Percentiles rank a stretch among this genome's conserved stretches.
Conservation (phyloP, 2,797 vertebrate species). For the Acrocephalus scirpaceus region DNA sequence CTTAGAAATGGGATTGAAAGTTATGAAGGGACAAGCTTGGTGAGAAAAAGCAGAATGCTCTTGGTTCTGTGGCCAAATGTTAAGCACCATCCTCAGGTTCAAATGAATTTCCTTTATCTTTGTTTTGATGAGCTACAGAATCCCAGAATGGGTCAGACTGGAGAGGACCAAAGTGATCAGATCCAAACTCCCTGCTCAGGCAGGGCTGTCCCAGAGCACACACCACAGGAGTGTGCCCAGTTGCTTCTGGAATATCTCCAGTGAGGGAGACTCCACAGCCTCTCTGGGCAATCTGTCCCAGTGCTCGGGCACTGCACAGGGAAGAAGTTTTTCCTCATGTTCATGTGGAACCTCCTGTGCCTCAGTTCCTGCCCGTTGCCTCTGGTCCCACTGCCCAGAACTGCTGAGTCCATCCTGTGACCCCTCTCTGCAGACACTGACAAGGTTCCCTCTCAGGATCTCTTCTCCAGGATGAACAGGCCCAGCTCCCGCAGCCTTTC, state of each 20-base stretch:
- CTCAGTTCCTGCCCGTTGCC: neutral
- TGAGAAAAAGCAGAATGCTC: neutral
- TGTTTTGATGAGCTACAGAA: neutral
- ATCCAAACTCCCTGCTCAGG: neutral
- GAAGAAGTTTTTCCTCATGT: neutral
- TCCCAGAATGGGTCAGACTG: neutral
- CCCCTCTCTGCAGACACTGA: neutral
- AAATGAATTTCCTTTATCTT: neutral
- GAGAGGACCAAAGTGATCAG: neutral
- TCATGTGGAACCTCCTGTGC: neutral
- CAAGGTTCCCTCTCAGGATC: neutral
- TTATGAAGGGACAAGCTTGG: neutral
- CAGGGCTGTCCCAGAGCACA: neutral
- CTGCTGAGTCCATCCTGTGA: too few relatives aligned
- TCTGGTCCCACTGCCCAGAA: too few relatives aligned
- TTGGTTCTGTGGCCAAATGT: neutral
- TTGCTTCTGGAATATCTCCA: neutral
- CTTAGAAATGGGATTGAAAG: neutral
- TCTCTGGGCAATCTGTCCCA: neutral
- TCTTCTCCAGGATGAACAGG: neutral
- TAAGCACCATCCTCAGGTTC: neutral
- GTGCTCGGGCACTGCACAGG: neutral
- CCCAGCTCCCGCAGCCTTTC: neutral
- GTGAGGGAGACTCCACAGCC: fast-evolving
- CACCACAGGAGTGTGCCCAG: fast-evolving